phyloP scores from a whole-genome alignment of 2,797 vertebrate species.

The Enteromius viviparus region DNA sequence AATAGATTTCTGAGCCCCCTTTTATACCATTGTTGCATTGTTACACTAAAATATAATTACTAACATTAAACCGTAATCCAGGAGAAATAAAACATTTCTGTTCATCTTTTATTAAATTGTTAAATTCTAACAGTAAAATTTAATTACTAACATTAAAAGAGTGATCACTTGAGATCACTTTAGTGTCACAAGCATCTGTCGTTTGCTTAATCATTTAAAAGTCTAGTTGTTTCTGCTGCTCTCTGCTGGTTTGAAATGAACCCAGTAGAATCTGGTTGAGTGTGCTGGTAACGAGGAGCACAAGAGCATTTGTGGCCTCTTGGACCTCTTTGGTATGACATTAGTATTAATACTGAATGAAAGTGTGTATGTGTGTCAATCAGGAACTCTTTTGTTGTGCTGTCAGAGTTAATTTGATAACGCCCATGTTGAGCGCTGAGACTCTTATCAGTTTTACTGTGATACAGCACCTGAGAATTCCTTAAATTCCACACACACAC shows the following conservation, averaged over 20 bases:
- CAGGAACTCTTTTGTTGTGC: conserved; percentile 33
- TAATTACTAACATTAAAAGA: not conserved
- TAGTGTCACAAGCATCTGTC: not conserved
- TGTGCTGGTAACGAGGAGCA: not conserved
- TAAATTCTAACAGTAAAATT: not conserved
- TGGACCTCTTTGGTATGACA: not conserved
- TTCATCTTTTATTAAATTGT: not conserved
- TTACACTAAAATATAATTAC: not conserved
- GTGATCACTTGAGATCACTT: not conserved
- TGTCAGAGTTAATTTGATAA: conserved; percentile 45
- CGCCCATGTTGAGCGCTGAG: conserved; percentile 32
- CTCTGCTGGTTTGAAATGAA: conserved; percentile 31
- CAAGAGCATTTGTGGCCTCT: not conserved
- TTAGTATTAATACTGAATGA: not conserved
- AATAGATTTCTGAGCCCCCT: no score
- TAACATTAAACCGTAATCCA: not conserved
- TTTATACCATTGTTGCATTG: not conserved
- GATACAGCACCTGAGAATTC: conserved; percentile 49
- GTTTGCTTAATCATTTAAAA: not conserved
- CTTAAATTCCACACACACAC: conserved; percentile 29
- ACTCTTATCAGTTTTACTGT: conserved; percentile 20
- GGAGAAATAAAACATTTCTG: not conserved
- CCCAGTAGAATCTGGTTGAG: not conserved
- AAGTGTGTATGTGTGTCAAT: conserved; percentile 9
- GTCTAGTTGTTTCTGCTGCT: conserved; percentile 20